These are phyloP conservation scores for Unio delphinus DNA, from an alignment of 2,888 invertebrate genomes.

Conservation along the genomic window DNA sequence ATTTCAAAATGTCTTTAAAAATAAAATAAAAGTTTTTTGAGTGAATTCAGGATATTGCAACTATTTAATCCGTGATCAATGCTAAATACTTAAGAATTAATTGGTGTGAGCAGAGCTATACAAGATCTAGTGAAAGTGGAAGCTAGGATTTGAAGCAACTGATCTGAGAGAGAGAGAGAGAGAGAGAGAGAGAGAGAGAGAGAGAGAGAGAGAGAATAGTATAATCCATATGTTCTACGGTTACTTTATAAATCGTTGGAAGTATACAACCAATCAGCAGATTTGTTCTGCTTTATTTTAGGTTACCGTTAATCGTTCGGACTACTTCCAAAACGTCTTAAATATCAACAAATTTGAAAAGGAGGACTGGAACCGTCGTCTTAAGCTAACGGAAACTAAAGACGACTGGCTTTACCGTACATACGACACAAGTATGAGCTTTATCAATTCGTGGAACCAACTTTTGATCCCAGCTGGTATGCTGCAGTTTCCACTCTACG, in stretches of 20 bases:
- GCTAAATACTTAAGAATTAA: no score
- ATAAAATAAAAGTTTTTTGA: no score
- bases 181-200: no score
- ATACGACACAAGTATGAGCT: slow-evolving; percentile 45
- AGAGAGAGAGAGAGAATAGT: no score
- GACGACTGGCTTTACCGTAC: slow-evolving; percentile 46
- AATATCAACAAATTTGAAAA: slow-evolving; percentile 73
- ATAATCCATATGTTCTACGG: not conserved
- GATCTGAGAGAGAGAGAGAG: no score
- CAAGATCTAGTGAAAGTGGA: no score
- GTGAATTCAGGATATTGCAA: no score
- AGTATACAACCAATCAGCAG: not conserved
- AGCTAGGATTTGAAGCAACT: no score
- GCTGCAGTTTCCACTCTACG: slow-evolving; percentile 64
- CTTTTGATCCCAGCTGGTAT: slow-evolving; percentile 62
- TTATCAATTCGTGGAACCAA: slow-evolving; percentile 60
- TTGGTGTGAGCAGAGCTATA: no score
- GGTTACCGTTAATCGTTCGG: slow-evolving; percentile 74
- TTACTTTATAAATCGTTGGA: not conserved
- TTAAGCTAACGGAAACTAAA: slow-evolving; percentile 41
- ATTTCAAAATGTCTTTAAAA: no score
- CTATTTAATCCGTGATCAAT: no score
- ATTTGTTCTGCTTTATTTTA: slow-evolving; percentile 45
- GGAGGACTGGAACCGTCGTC: slow-evolving; percentile 48
- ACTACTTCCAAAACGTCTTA: slow-evolving; percentile 75